Evolutionary conservation across 2,888 invertebrate species (phyloP).

Genomic region (Onchidella celtica): DNA sequence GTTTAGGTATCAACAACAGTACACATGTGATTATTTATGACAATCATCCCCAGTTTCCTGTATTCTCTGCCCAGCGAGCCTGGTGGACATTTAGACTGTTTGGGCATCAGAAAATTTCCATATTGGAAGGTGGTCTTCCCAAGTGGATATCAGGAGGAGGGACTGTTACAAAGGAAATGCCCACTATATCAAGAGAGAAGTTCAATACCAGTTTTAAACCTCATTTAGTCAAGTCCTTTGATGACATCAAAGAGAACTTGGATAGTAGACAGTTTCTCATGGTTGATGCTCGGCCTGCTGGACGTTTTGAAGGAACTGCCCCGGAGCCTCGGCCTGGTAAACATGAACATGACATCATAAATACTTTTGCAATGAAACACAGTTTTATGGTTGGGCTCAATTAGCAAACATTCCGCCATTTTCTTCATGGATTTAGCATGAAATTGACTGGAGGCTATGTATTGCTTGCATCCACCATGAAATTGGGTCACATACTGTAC

Average conservation of each 20-base stretch:
- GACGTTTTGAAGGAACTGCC: constrained; percentile 71
- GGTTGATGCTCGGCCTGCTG: constrained; percentile 73
- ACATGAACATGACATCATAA: not conserved
- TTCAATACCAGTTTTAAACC: constrained; percentile 52
- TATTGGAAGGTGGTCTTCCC: constrained; percentile 67
- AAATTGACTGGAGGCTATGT: too few relatives aligned
- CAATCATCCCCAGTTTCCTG: constrained; percentile 56
- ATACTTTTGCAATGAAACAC: not conserved
- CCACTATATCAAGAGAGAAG: constrained; percentile 58
- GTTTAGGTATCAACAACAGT: constrained; percentile 62
- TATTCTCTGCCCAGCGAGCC: constrained; percentile 63
- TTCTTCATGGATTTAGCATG: too few relatives aligned
- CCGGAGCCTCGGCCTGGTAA: constrained; percentile 76
- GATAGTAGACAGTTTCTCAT: constrained; percentile 58
- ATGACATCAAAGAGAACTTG: constrained; percentile 70
- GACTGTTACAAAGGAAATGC: constrained; percentile 59
- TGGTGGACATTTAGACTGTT: constrained; percentile 68
- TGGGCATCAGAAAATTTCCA: constrained; percentile 66
- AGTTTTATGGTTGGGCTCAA: not conserved
- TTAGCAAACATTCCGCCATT: too few relatives aligned
- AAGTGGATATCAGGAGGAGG: constrained; percentile 66
- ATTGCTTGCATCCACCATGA: too few relatives aligned
- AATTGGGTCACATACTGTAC: too few relatives aligned
- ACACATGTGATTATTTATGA: constrained; percentile 70
- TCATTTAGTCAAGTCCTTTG: constrained; percentile 64